Base-by-base conservation (phyloP, 2,797 vertebrate genomes). In the Odontamblyopus lacepedii region DNA sequence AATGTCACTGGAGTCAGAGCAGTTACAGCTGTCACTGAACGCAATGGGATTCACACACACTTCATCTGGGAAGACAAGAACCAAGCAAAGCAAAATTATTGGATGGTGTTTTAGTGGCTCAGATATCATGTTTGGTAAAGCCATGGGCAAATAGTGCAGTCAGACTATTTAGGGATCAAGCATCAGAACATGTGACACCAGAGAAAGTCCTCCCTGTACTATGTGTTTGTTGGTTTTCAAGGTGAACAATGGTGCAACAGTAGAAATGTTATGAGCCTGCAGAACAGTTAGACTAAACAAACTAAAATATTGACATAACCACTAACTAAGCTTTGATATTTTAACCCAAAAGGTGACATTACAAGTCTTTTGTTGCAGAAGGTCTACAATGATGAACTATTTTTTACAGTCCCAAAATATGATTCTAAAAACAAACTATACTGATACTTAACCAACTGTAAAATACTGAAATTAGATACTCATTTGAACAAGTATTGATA, bases 1-100 rank as follows among this genome's bases (percentile, higher is more conserved):
- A 0, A 99, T 97, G 88, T 99, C 98, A 0, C 98, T 99, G 86
- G 98, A 99, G 94, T 99, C 98, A 0, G 98, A 99, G 91, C 98
- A 99, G 92, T 99, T 99, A 85, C 98, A 99, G 94, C 98, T 99
- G 94, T 99, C 98, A 55, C 96, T 95, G 74, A 96, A 94, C 29
- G 97, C 96, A 79, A 98, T 94, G 87, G 95, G 96, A 89, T 97
- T 98, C 76, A 97, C 96, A 79, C 96, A 99, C 85, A 97, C 95
- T 86, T 99, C 98, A 94, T 98, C 97, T 99, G 91, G 11, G 72
- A 63, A 26, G 44, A 73, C 50, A 27, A n/a, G 38, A 44, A 12
- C 23, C n/a, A 63, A 44, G 32, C 75, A 23, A 66, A 29, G 72
- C 32, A 18, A 63, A 11, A 35, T 66, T 7, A 75, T 51, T 59